Conservation (phyloP, 2,113 vertebrate genomes). For the Apaloderma vittatum region DNA sequence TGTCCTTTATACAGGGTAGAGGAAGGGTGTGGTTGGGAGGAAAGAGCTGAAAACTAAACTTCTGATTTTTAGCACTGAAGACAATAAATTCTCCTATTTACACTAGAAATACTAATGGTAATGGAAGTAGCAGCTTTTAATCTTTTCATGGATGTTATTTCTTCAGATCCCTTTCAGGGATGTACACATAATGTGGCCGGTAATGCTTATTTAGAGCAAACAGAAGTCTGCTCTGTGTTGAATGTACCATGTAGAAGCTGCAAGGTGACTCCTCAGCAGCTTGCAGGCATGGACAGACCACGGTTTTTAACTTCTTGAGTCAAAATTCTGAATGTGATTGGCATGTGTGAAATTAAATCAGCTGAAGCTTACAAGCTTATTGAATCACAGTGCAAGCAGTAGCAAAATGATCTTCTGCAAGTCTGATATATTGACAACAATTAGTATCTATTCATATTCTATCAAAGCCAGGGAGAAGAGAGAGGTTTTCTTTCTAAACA, state of each 20-base stretch:
- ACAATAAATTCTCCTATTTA: not conserved
- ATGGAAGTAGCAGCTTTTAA: not conserved
- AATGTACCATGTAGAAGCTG: not conserved
- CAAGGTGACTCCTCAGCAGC: conserved; percentile 1
- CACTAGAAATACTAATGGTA: not conserved
- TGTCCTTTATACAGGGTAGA: not conserved
- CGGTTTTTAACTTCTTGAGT: conserved; percentile 11
- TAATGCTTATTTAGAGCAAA: not conserved
- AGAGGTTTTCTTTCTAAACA: not conserved
- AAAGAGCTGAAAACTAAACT: not conserved
- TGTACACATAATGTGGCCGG: not conserved
- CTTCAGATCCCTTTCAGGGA: not conserved
- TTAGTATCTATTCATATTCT: not conserved
- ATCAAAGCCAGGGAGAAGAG: not conserved
- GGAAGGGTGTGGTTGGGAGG: not conserved
- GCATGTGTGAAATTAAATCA: conserved; percentile 64
- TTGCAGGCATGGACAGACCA: not conserved
- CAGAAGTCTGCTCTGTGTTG: not conserved
- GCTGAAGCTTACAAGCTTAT: conserved; percentile 42
- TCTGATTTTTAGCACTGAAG: not conserved
- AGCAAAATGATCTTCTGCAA: conserved; percentile 19
- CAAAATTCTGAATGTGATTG: conserved; percentile 46
- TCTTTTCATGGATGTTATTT: not conserved
- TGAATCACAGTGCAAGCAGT: conserved; percentile 4
- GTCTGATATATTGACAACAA: conserved; percentile 42